A percentile compares a stretch with the other conserved stretches of the same genome.
Conservation (phyloP, 2,888 invertebrate genomes). For the Portevinia maculata region DNA sequence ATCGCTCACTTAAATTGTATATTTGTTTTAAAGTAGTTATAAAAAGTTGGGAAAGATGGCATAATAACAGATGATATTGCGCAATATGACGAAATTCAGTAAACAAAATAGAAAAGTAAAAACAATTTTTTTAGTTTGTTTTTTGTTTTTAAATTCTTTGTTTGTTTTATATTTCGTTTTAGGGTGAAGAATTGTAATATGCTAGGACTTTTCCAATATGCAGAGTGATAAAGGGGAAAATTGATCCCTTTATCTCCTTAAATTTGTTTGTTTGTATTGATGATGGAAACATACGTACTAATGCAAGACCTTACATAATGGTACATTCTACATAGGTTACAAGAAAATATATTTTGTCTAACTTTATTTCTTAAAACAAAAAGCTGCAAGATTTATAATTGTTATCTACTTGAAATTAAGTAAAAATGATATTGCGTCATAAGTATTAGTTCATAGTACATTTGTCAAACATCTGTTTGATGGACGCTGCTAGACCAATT, state of each 20-base stretch:
- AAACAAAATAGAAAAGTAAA: too few species aligned
- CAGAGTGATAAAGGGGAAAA: too few species aligned
- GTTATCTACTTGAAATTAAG: conserved; percentile 66
- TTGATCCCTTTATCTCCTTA: background rate
- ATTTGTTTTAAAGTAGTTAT: too few species aligned
- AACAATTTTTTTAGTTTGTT: too few species aligned
- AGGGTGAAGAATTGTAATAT: too few species aligned
- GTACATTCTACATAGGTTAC: conserved; percentile 8
- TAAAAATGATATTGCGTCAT: conserved; percentile 40
- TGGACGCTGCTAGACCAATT: conserved; percentile 77
- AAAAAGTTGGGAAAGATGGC: too few species aligned
- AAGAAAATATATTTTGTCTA: conserved; percentile 2
- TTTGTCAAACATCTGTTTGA: conserved; percentile 77
- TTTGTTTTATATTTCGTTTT: too few species aligned
- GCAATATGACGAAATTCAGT: too few species aligned
- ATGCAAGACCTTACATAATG: background rate
- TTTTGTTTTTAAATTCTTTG: too few species aligned
- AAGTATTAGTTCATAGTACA: conserved; percentile 42
- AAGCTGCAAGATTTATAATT: conserved; percentile 46
- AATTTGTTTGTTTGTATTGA: background rate
- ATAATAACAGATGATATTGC: too few species aligned
- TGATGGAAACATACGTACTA: background rate
- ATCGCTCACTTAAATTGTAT: too few species aligned
- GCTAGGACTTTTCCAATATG: too few species aligned
- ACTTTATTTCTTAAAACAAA: conserved; percentile 19